Evolutionary conservation across 2,888 invertebrate genomes (phyloP).

Genomic region (Drosophila eohydei): DNA sequence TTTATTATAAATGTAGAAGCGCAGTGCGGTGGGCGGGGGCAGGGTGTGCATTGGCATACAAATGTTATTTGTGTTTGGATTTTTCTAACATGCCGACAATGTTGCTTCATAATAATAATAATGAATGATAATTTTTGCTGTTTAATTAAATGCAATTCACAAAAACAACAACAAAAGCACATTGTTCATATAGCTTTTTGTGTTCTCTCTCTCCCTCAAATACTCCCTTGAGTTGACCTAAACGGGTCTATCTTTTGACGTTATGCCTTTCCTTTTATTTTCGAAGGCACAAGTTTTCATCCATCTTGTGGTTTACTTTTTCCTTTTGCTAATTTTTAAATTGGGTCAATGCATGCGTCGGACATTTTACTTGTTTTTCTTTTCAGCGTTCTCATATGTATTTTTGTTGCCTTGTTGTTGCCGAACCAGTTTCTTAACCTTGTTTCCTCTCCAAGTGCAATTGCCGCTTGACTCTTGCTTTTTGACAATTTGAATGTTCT

Average conservation of each 20-base stretch:
- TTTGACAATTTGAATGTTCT: conserved; percentile 71
- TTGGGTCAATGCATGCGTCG: conserved; percentile 69
- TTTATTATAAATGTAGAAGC: conserved; percentile 25
- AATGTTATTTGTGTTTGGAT: conserved; percentile 30
- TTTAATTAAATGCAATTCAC: conserved; percentile 53
- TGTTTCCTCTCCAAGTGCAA: conserved; percentile 74
- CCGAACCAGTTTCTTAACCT: conserved; percentile 78
- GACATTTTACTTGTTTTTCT: conserved; percentile 48
- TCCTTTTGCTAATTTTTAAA: conserved; percentile 58
- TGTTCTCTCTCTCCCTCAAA: conserved; percentile 5
- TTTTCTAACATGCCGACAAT: conserved; percentile 21
- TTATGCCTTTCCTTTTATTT: conserved; percentile 46
- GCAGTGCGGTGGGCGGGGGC: background rate
- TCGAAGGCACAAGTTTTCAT: conserved; percentile 43
- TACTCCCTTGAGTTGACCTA: conserved; percentile 6
- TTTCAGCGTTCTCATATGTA: conserved; percentile 19
- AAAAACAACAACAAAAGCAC: conserved; percentile 19
- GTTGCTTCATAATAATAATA: conserved; percentile 32
- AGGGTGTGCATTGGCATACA: conserved; percentile 19
- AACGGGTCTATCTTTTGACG: conserved; percentile 34
- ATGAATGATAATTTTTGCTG: conserved; percentile 38
- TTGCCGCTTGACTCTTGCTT: conserved; percentile 63
- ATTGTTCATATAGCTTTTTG: conserved; percentile 15
- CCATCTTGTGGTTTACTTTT: conserved; percentile 27
- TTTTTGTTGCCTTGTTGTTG: conserved; percentile 41